A percentile compares a stretch with the other conserved stretches of the same genome.
Conservation (phyloP, 2,113 vertebrate species). For the Dicerorhinus sumatrensis region DNA sequence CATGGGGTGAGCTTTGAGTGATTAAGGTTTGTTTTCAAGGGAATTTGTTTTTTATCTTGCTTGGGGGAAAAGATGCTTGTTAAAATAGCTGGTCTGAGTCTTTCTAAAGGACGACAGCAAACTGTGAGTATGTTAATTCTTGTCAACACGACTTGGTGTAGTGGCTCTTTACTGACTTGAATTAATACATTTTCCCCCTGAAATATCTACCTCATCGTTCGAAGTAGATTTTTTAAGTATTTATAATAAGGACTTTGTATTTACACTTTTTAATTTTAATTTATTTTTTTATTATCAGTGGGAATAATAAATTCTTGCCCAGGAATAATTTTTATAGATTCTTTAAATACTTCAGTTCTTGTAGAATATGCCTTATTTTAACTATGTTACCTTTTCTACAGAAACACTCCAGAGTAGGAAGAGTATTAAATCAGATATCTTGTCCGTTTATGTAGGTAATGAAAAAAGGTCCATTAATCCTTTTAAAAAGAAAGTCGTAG, state of each 20-base stretch:
- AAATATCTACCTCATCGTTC: background rate
- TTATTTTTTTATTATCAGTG: background rate
- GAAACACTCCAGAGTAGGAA: background rate
- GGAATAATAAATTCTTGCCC: background rate
- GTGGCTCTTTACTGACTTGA: background rate
- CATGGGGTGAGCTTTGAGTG: background rate
- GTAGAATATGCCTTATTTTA: too few relatives aligned
- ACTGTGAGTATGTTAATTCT: slow-evolving; percentile 29
- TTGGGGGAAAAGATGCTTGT: slow-evolving; percentile 41
- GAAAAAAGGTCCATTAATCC: background rate
- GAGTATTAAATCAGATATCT: background rate
- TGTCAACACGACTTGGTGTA: background rate
- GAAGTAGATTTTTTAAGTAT: slow-evolving; percentile 25
- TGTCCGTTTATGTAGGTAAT: background rate
- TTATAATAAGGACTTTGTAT: background rate
- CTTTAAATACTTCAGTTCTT: slow-evolving; percentile 23
- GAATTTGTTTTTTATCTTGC: slow-evolving; percentile 37
- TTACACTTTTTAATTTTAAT: slow-evolving; percentile 37
- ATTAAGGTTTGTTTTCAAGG: slow-evolving; percentile 42
- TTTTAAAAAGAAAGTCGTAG: background rate
- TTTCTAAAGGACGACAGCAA: slow-evolving; percentile 31
- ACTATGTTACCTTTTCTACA: background rate
- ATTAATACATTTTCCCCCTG: background rate
- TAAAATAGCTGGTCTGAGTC: slow-evolving; percentile 54
- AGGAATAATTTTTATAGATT: background rate